These are phyloP conservation scores for Sympetrum striolatum DNA, from an alignment of 2,888 invertebrate species.

Conservation along the genomic window DNA sequence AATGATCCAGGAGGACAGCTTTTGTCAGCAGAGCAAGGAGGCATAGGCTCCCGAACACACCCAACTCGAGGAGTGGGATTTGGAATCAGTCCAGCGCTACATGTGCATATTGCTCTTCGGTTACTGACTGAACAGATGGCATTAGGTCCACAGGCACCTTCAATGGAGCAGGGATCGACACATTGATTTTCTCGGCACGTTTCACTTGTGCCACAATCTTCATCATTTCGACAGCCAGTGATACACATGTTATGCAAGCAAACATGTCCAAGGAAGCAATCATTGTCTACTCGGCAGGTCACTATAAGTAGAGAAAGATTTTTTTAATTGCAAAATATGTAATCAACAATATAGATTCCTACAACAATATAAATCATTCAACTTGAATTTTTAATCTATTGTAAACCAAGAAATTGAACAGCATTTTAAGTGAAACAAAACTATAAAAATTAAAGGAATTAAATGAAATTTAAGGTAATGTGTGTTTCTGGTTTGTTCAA, in stretches of 20 bases:
- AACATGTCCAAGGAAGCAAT: conserved; percentile 90
- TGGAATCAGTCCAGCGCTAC: conserved; percentile 79
- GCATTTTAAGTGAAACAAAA: no score
- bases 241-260: conserved; percentile 86
- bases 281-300: conserved; percentile 89
- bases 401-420: no score
- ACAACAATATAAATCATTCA: no score
- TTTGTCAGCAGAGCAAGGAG: conserved; percentile 76
- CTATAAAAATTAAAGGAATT: neutral
- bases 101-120: conserved; percentile 82
- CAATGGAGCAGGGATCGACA: conserved; percentile 73
- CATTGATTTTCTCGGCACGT: conserved; percentile 83
- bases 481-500: neutral
- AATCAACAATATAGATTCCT: no score
- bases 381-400: no score
- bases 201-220: conserved; percentile 85
- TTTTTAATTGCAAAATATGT: no score
- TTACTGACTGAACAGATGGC: conserved; percentile 80
- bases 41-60: conserved; percentile 80
- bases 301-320: conserved; percentile 61
- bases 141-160: conserved; percentile 85
- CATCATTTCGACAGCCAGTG: conserved; percentile 84
- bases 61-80: conserved; percentile 89
- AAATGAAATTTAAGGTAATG: neutral
- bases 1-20: conserved; percentile 76